Base-by-base conservation (phyloP, 2,888 invertebrate genomes). In the Drosophila leonis region DNA sequence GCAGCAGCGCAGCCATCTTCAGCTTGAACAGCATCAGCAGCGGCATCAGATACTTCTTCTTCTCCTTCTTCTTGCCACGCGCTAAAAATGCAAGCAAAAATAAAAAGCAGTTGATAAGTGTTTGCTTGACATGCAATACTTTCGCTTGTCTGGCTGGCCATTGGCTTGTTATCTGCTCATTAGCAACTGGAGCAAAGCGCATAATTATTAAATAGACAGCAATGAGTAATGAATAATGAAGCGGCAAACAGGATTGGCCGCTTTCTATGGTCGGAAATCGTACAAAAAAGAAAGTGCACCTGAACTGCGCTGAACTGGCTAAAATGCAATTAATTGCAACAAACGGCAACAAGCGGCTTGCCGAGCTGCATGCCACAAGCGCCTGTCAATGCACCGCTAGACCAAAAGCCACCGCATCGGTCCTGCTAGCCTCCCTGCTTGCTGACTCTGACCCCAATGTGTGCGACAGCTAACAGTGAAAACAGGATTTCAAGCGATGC, bases 1-100 rank as follows among this genome's bases (percentile, higher is more conserved):
- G 97, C 84, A 97, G 95, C 75, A 97, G 94, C 35, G 96, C 95
- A 78, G 96, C 96, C 67, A 95, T 95, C 94, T 97, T 97, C 92
- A 97, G 93, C 91, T 97, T 96, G 91, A 97, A 94, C 65, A 97
- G 95, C 88, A 97, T 94, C 83, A 97, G 94, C 92, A 97, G 94
- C 48, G 96, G 96, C 91, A 96, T 92, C 87, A 97, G 95, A 88
- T 95, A 95, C 94, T 96, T 96, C 93, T 96, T 94, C 95, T 94
- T 96, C 95, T 95, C 96, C 94, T 96, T 97, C 90, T 94, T 94
- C 94, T 96, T 96, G 91, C 96, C 96, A 90, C 97, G 96, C 87
- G 96, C 96, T 96, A 48, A 24, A 41, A 5, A 10, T 12, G 24
- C n/a, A n/a, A 10, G 24, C 24, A 15, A 24, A 20, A 24, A 24